Percentiles rank a stretch among this genome's conserved stretches.
These are phyloP conservation scores for Pissodes strobi DNA, from an alignment of 1,140 invertebrate species.

Conservation along the genomic window DNA sequence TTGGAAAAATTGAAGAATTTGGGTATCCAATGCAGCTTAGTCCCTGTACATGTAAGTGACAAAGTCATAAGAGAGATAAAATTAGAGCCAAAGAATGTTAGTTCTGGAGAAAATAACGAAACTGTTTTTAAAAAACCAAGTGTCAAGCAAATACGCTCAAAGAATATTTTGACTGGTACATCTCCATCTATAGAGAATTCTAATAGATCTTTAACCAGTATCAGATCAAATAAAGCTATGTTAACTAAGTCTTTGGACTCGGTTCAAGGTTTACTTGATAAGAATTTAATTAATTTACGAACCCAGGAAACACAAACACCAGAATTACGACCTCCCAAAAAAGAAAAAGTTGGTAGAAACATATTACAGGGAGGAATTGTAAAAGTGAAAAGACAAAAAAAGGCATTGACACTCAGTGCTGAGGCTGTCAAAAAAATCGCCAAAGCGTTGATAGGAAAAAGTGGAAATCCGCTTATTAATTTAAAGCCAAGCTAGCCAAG, in stretches of 20 bases:
- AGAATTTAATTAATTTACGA: neutral
- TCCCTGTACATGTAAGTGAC: conserved; percentile 36
- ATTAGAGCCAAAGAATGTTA: neutral
- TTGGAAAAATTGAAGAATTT: conserved; percentile 44
- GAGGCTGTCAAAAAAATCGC: conserved; percentile 27
- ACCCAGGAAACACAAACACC: conserved; percentile 15
- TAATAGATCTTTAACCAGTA: neutral
- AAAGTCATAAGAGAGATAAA: neutral
- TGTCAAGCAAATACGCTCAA: conserved; percentile 5
- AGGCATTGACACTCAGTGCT: conserved; percentile 5
- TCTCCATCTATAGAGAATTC: neutral
- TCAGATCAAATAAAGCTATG: neutral
- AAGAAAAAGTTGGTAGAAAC: neutral
- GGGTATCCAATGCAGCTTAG: conserved; percentile 54
- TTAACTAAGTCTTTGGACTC: conserved; percentile 22
- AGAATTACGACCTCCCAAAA: neutral
- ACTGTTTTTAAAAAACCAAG: conserved; percentile 2
- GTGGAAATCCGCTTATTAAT: conserved; percentile 21
- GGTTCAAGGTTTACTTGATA: conserved; percentile 5
- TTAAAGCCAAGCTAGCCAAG: conserved; percentile 1
- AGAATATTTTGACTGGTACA: too few relatives aligned
- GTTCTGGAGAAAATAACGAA: too few relatives aligned
- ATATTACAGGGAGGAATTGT: neutral
- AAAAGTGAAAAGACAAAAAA: conserved; percentile 22
- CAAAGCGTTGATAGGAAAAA: conserved; percentile 28